These are phyloP conservation scores for Sebastes reedi DNA, from an alignment of 2,797 vertebrate genomes.

Conservation along the genomic window DNA sequence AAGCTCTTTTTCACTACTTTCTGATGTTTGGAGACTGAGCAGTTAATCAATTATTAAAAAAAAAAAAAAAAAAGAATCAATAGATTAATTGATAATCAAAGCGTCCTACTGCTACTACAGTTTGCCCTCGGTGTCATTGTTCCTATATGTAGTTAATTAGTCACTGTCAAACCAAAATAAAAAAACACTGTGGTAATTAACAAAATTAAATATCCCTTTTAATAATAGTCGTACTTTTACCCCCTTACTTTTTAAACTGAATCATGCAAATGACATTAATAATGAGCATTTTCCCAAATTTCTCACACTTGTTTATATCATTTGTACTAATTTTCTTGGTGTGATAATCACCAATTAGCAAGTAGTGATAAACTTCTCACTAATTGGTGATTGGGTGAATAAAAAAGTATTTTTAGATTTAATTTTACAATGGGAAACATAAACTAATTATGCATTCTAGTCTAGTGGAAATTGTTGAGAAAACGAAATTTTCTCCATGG, in stretches of 20 bases:
- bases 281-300: no score
- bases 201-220: no score
- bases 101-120: no score
- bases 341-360: no score
- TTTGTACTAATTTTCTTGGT: no score
- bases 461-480: background rate
- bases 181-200: no score
- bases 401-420: background rate
- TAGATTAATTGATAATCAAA: background rate
- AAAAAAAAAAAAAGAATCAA: background rate
- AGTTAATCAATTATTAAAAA: background rate
- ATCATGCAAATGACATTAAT: no score
- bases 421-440: background rate
- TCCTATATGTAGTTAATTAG: no score
- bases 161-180: no score
- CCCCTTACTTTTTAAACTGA: no score
- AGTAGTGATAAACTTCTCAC: fast-evolving
- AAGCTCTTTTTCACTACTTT: background rate
- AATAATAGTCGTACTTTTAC: no score
- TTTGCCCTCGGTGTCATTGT: fast-evolving
- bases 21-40: background rate
- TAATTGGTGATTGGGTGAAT: background rate
- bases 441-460: background rate
- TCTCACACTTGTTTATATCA: no score
- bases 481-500: background rate